Percentiles rank a stretch among this genome's conserved stretches.
Conservation (phyloP, 2,113 vertebrate species). For the Hyperoodon ampullatus region DNA sequence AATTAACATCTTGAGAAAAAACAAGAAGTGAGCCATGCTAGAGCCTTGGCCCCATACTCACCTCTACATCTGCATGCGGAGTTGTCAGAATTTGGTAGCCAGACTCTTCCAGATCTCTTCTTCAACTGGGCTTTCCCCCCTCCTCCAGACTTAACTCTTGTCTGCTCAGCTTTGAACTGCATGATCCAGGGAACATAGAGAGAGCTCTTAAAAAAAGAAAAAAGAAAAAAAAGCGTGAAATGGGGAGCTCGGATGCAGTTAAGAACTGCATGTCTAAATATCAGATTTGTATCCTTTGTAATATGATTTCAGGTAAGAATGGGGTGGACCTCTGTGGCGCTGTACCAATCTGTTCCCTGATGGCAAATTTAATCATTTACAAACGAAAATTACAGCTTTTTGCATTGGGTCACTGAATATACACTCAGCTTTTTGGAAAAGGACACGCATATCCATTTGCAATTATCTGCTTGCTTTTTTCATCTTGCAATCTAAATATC, state of each 20-base stretch:
- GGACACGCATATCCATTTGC: fast-evolving
- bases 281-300: neutral
- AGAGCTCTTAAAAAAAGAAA: neutral
- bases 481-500: too few species aligned
- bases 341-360: fast-evolving
- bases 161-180: neutral
- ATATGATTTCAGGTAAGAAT: neutral
- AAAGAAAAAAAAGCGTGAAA: fast-evolving
- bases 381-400: neutral
- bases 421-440: neutral
- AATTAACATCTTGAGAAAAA: neutral
- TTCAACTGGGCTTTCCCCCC: too few species aligned
- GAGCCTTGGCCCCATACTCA: fast-evolving
- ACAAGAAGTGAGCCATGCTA: fast-evolving
- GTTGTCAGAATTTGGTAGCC: neutral
- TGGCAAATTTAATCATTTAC: neutral
- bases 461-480: neutral
- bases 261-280: neutral
- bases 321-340: fast-evolving
- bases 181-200: fast-evolving
- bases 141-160: neutral
- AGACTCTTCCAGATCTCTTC: neutral
- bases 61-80: fast-evolving
- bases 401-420: fast-evolving
- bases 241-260: too few species aligned